These are phyloP conservation scores for Centropristis striata DNA, from an alignment of 2,113 vertebrate genomes.

Conservation along the genomic window DNA sequence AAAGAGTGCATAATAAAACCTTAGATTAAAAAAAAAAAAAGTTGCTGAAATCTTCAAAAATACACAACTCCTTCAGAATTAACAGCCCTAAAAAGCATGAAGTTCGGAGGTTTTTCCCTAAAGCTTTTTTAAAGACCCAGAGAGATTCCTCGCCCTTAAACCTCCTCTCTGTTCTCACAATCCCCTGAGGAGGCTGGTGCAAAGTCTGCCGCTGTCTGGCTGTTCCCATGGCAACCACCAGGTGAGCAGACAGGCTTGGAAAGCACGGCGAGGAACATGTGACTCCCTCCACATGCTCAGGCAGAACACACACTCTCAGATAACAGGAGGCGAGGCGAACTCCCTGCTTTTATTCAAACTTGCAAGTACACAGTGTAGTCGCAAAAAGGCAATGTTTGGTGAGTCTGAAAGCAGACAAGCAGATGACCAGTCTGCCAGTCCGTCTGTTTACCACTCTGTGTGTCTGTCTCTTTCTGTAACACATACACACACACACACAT, in stretches of 20 bases:
- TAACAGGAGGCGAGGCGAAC: slow-evolving; percentile 58
- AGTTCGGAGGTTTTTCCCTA: slow-evolving; percentile 41
- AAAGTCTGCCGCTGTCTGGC: slow-evolving; percentile 85
- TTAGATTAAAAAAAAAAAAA: slow-evolving; percentile 2
- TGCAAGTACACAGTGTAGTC: slow-evolving; percentile 59
- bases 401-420: slow-evolving; percentile 59
- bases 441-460: slow-evolving; percentile 64
- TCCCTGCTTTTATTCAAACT: slow-evolving; percentile 60
- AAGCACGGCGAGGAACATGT: slow-evolving; percentile 75
- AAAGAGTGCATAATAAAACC: slow-evolving; percentile 56
- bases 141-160: slow-evolving; percentile 74
- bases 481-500: slow-evolving; percentile 37
- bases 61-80: slow-evolving; percentile 14
- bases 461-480: slow-evolving; percentile 60
- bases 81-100: slow-evolving; percentile 31
- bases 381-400: slow-evolving; percentile 53
- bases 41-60: slow-evolving; percentile 50
- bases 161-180: slow-evolving; percentile 76
- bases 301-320: slow-evolving; percentile 61
- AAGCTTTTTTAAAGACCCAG: slow-evolving; percentile 1
- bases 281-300: slow-evolving; percentile 77
- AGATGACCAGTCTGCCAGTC: slow-evolving; percentile 77
- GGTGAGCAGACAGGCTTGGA: slow-evolving; percentile 85
- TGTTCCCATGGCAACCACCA: slow-evolving; percentile 89
- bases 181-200: slow-evolving; percentile 78